Evolutionary conservation across 2,888 invertebrate genomes (phyloP), one percentile per base, ranked within the genome.

Genomic region (Thalpophila matura): DNA sequence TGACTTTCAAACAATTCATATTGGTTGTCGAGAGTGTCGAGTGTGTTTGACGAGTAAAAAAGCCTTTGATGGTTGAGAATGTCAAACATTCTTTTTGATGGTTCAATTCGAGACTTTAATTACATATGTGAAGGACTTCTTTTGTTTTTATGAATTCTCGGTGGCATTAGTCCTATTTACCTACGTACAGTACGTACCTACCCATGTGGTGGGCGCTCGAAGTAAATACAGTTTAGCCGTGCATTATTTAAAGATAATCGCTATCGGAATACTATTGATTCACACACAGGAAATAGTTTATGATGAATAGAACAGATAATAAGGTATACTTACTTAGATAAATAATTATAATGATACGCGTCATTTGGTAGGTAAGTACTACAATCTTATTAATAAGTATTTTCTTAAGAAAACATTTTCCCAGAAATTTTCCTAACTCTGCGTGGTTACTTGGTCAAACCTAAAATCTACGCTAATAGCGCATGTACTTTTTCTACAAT

Each of bases 181-280:
- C n/a, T n/a, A n/a, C n/a, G n/a, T n/a, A n/a, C n/a, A n/a, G 16
- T 22, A 29, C 0, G 4, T 14, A 45, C 6, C 12, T 16, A 22
- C 9, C 9, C 1, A 5, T 18, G 6, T 24, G n/a, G 0, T 16
- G 3, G 4, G 9, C 26, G 20, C 4, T 29, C 5, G 7, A 29
- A 43, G 1, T 18, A 27, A 43, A 61, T 20, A 33, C 5, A 16
- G 10, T 16, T 33, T 18, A 38, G 1, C 26, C 4, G 18, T 18
- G 18, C 4, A 3, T 35, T 45, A 31, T 14, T n/a, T 22, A 26
- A 20, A 42, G 33, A 51, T 61, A 40, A 20, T 20, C 29, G 60
- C 33, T 76, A 77, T 73, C 74, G 27, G 7, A 47, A 37, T 50
- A 46, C 58, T 73, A 62, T 77, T 73, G 74, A 73, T 77, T 77